Conservation (phyloP, 1,140 invertebrate genomes). For the Matsumurasca onukii region DNA sequence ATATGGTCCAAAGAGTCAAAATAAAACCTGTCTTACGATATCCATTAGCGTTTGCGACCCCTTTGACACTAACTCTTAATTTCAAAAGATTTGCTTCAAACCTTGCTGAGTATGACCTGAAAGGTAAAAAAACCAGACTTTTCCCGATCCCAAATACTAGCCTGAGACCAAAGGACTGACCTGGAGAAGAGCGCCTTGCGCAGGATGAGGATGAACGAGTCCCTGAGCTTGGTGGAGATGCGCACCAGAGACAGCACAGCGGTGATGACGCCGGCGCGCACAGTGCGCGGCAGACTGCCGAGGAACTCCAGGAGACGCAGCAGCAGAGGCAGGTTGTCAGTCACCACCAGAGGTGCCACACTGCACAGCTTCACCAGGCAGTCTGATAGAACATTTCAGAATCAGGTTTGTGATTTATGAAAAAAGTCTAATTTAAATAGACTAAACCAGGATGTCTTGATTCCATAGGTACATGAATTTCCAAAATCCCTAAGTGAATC, state of each 20-base stretch:
- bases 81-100: too few species aligned
- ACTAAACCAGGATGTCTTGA: background rate
- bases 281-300: slow-evolving; percentile 47
- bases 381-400: slow-evolving; percentile 50
- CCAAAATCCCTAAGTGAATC: too few species aligned
- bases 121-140: too few species aligned
- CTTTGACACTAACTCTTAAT: too few species aligned
- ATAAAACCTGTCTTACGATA: too few species aligned
- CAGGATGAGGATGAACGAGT: slow-evolving; percentile 56
- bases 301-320: slow-evolving; percentile 53
- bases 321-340: slow-evolving; percentile 52
- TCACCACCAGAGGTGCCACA: slow-evolving; percentile 49
- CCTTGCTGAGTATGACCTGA: too few species aligned
- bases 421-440: background rate
- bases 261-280: slow-evolving; percentile 51
- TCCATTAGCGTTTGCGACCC: too few species aligned
- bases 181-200: slow-evolving; percentile 57
- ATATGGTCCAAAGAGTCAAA: too few species aligned
- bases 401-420: too few species aligned
- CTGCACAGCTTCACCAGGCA: slow-evolving; percentile 53
- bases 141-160: too few species aligned
- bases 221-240: slow-evolving; percentile 50
- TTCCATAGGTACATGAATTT: too few species aligned
- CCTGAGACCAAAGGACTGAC: slow-evolving; percentile 41
- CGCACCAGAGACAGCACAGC: slow-evolving; percentile 54